A percentile compares a stretch with the other conserved stretches of the same genome.
Evolutionary conservation across 2,888 invertebrate species (phyloP).

Genomic region (Ochlodes sylvanus): DNA sequence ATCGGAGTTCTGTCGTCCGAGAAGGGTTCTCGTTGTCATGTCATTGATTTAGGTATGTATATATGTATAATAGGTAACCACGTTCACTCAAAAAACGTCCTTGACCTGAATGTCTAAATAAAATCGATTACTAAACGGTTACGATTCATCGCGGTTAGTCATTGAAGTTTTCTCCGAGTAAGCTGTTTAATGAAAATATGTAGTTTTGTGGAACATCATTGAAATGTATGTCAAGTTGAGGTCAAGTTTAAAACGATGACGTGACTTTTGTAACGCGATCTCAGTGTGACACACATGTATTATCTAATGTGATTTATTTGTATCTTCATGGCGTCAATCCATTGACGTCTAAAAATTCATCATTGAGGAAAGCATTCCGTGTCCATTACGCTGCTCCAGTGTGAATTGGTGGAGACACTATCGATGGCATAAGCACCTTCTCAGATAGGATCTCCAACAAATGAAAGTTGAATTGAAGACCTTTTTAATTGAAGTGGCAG

Average conservation of each 20-base stretch:
- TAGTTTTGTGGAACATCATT: constrained; percentile 13
- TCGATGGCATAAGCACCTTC: too few relatives aligned
- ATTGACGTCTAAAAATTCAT: too few relatives aligned
- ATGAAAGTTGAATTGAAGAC: too few relatives aligned
- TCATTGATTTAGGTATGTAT: too few relatives aligned
- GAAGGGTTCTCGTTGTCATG: too few relatives aligned
- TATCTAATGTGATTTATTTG: neutral
- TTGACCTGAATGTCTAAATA: neutral
- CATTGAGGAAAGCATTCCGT: too few relatives aligned
- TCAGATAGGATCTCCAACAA: too few relatives aligned
- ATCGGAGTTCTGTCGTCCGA: constrained; percentile 46
- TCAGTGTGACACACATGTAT: neutral
- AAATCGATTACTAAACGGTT: neutral
- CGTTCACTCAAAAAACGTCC: neutral
- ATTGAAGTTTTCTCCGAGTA: neutral
- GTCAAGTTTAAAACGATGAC: constrained; percentile 33
- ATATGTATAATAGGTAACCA: neutral
- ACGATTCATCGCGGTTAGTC: neutral
- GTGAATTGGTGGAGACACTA: too few relatives aligned
- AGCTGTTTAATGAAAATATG: constrained; percentile 3
- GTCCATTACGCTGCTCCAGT: too few relatives aligned
- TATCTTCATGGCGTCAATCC: neutral
- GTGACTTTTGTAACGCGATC: constrained; percentile 14
- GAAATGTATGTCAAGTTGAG: constrained; percentile 28
- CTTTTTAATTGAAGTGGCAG: too few relatives aligned